These are phyloP conservation scores for Nymphicus hollandicus DNA, from an alignment of 2,113 vertebrate genomes.

Conservation along the genomic window DNA sequence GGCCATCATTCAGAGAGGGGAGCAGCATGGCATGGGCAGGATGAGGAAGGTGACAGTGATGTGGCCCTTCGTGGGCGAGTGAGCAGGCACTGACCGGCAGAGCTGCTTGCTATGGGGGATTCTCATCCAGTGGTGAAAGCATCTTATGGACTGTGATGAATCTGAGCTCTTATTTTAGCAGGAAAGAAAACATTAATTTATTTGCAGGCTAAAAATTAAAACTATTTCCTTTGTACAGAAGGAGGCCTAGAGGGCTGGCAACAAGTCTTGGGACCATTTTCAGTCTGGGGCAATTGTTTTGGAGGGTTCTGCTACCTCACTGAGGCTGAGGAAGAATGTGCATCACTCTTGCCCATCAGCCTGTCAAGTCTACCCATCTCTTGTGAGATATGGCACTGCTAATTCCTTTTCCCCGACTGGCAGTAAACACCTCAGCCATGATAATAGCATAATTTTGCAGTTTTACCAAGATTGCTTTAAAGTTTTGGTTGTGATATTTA, in stretches of 20 bases:
- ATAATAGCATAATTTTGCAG: background rate
- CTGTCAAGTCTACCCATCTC: background rate
- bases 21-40: accelerated
- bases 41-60: background rate
- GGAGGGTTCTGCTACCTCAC: background rate
- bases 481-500: background rate
- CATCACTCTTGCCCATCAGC: background rate
- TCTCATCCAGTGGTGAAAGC: background rate
- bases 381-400: accelerated
- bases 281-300: background rate
- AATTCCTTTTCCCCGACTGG: background rate
- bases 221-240: background rate
- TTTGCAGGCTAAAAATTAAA: background rate
- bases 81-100: background rate
- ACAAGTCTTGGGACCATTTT: background rate
- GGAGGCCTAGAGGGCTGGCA: background rate
- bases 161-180: background rate
- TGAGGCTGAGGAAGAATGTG: background rate
- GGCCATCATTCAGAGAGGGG: accelerated
- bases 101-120: background rate
- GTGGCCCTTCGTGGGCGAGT: background rate
- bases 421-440: background rate
- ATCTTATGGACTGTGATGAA: background rate
- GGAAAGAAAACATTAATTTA: background rate
- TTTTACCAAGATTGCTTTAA: background rate